Conservation (phyloP, 2,888 invertebrate genomes). For the Amaurobius ferox region DNA sequence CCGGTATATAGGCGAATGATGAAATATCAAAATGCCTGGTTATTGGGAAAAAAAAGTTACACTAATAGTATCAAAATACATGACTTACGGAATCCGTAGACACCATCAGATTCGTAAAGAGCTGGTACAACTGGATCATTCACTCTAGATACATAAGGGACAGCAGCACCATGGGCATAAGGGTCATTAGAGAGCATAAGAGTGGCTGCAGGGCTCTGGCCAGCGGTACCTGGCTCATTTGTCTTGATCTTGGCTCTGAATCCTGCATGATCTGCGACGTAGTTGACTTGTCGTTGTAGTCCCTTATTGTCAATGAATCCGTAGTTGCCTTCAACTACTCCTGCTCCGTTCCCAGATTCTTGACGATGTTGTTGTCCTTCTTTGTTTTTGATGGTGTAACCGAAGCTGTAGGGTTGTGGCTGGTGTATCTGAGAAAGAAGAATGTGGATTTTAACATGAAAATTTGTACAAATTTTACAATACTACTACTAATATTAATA, state of each 20-base stretch:
- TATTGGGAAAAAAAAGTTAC: too few species aligned
- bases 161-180: slow-evolving; percentile 15
- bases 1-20: too few species aligned
- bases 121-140: not conserved
- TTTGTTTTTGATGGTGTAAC: slow-evolving; percentile 39
- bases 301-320: slow-evolving; percentile 48
- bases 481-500: too few species aligned
- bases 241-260: slow-evolving; percentile 49
- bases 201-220: slow-evolving; percentile 44
- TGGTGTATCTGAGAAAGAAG: slow-evolving; percentile 26
- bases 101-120: too few species aligned
- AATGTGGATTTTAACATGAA: too few species aligned
- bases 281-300: slow-evolving; percentile 44
- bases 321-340: slow-evolving; percentile 34
- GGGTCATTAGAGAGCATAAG: slow-evolving; percentile 25
- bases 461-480: too few species aligned
- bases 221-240: too few species aligned
- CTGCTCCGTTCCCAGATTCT: slow-evolving; percentile 36
- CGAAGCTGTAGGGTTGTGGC: slow-evolving; percentile 55
- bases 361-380: slow-evolving; percentile 44
- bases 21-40: too few species aligned
- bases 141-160: not conserved
- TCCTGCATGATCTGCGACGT: too few species aligned
- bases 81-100: too few species aligned
- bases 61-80: too few species aligned